Evolutionary conservation across 2,113 vertebrate species (phyloP).

Genomic region (Gorsachius goisagi): DNA sequence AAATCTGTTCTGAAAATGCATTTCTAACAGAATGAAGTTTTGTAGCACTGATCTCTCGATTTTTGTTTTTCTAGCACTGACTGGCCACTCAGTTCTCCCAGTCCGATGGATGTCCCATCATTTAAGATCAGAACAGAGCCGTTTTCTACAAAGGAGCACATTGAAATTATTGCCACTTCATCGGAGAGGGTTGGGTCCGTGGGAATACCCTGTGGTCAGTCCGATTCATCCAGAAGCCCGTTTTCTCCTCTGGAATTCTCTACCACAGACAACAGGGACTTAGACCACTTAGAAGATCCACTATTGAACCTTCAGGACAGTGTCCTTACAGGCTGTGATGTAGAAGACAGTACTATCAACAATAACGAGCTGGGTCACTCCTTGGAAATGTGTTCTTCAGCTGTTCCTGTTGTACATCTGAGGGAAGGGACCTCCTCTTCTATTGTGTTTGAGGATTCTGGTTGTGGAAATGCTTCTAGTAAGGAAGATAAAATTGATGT

Average conservation of each 20-base stretch:
- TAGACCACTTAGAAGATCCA: conserved; percentile 38
- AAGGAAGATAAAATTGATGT: conserved; percentile 60
- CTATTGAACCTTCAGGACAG: conserved; percentile 75
- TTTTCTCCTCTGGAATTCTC: conserved; percentile 71
- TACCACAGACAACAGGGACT: neutral
- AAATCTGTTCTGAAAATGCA: neutral
- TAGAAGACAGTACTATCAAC: conserved; percentile 75
- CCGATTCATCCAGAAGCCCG: conserved; percentile 72
- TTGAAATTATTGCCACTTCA: conserved; percentile 71
- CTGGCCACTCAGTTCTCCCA: conserved; percentile 91
- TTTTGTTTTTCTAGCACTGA: conserved; percentile 79
- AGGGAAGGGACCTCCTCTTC: conserved; percentile 92
- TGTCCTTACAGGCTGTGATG: conserved; percentile 78
- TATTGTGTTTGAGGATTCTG: conserved; percentile 97
- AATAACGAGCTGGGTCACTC: conserved; percentile 73
- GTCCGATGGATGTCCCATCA: conserved; percentile 87
- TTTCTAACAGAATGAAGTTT: neutral
- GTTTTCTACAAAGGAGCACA: conserved; percentile 69
- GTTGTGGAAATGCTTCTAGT: conserved; percentile 81
- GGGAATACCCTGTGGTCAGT: conserved; percentile 71
- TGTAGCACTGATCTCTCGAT: neutral
- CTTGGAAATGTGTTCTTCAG: conserved; percentile 79
- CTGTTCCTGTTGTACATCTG: conserved; percentile 59
- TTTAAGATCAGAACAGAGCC: conserved; percentile 89
- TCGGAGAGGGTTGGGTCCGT: conserved; percentile 8